These are phyloP conservation scores for Sinotaia quadrata DNA, from an alignment of 2,888 invertebrate species.

Conservation along the genomic window DNA sequence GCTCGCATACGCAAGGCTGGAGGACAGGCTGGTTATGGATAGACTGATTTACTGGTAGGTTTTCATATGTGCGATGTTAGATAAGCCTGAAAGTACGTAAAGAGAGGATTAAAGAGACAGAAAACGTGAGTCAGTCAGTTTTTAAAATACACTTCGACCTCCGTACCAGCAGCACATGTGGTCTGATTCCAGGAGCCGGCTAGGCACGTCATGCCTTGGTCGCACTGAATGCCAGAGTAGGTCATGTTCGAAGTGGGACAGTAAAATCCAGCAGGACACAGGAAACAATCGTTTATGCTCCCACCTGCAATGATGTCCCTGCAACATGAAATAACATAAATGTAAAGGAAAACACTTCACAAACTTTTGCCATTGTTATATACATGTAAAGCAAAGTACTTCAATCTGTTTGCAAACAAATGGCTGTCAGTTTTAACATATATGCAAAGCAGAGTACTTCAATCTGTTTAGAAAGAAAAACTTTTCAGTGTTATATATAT, in stretches of 20 bases:
- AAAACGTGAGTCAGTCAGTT: too few relatives aligned
- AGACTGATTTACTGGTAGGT: too few relatives aligned
- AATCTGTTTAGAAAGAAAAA: background rate
- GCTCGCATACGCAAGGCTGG: too few relatives aligned
- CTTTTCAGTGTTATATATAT: too few relatives aligned
- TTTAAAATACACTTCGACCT: too few relatives aligned
- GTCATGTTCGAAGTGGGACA: constrained; percentile 66
- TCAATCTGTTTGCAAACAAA: background rate
- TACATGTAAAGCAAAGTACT: background rate
- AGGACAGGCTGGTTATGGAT: too few relatives aligned
- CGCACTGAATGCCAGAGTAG: constrained; percentile 62
- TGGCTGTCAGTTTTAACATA: too few relatives aligned
- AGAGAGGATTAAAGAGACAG: too few relatives aligned
- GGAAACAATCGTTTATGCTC: constrained; percentile 56
- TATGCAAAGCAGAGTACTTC: background rate
- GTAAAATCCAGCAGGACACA: constrained; percentile 66
- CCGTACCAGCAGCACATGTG: constrained; percentile 63
- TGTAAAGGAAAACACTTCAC: background rate
- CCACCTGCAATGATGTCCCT: constrained; percentile 57
- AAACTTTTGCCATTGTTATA: too few relatives aligned
- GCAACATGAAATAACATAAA: constrained; percentile 16
- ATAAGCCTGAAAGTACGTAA: too few relatives aligned
- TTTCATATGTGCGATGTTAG: too few relatives aligned
- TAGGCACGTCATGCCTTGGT: constrained; percentile 64
- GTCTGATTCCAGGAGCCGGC: constrained; percentile 59